Evolutionary conservation across 1,140 invertebrate species (phyloP).

Genomic region (Zaprionus camerounensis): DNA sequence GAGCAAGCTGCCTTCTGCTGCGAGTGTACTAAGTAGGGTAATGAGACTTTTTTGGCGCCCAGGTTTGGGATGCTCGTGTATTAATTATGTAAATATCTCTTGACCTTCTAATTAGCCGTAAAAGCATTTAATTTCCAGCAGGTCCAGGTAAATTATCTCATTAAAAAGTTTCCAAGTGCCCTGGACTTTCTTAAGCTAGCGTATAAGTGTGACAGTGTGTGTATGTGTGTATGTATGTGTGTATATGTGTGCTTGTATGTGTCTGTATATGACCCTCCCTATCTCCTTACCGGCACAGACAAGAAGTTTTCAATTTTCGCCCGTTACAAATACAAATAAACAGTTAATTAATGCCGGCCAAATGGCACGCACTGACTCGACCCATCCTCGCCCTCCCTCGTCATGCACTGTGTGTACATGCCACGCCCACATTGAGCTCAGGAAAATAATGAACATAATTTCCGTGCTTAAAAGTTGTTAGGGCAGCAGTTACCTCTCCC

Average conservation of each 20-base stretch:
- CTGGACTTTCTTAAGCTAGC: slow-evolving; percentile 24
- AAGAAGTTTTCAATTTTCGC: slow-evolving; percentile 61
- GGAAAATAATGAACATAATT: slow-evolving; percentile 73
- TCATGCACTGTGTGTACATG: slow-evolving; percentile 8
- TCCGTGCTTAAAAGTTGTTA: slow-evolving; percentile 61
- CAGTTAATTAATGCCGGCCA: slow-evolving; percentile 68
- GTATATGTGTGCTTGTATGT: neutral
- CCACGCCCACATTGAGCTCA: neutral
- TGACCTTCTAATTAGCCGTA: slow-evolving; percentile 70
- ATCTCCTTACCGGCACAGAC: slow-evolving; percentile 22
- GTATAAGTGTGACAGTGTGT: neutral
- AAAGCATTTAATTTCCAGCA: slow-evolving; percentile 54
- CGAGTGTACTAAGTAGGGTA: slow-evolving; percentile 15
- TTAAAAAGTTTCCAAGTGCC: slow-evolving; percentile 60
- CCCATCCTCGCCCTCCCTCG: slow-evolving; percentile 9
- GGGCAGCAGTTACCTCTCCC: slow-evolving; percentile 14
- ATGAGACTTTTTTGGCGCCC: slow-evolving; percentile 11
- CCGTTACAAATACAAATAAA: slow-evolving; percentile 62
- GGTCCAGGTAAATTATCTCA: slow-evolving; percentile 64
- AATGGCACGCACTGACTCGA: slow-evolving; percentile 27
- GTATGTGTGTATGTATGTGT: neutral
- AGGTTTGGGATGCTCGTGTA: slow-evolving; percentile 45
- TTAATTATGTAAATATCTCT: slow-evolving; percentile 70
- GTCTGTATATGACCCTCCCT: neutral
- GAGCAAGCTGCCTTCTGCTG: neutral